Evolutionary conservation across 2,797 vertebrate genomes (phyloP).

Genomic region (Micropoecilia bifurca): DNA sequence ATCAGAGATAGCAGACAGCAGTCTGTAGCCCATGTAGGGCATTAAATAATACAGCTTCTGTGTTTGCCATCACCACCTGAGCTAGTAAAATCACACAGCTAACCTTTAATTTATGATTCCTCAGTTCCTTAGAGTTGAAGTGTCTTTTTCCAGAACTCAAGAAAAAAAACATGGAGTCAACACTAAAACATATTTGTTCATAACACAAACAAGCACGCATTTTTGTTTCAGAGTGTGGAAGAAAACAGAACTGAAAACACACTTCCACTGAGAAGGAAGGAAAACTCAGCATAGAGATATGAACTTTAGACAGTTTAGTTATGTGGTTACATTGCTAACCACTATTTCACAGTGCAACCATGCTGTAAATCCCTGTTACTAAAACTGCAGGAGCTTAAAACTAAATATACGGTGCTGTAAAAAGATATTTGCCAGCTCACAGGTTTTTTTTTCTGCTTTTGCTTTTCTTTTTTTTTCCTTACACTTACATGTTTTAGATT

Average conservation of each 20-base stretch:
- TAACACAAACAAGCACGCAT: neutral
- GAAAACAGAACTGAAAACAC: neutral
- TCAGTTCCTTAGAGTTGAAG: neutral
- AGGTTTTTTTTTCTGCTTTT: neutral
- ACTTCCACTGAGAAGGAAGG: neutral
- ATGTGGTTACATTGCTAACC: neutral
- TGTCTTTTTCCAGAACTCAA: neutral
- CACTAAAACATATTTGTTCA: neutral
- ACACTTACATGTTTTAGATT: neutral
- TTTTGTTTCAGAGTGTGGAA: neutral
- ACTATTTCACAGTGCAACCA: neutral
- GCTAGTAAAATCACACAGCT: slow-evolving; percentile 33
- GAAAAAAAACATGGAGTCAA: neutral
- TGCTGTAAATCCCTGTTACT: neutral
- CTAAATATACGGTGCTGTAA: neutral
- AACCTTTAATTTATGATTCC: slow-evolving; percentile 8
- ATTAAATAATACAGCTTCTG: slow-evolving; percentile 31
- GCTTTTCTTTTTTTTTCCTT: neutral
- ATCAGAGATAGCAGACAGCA: neutral
- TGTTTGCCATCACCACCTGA: slow-evolving; percentile 31
- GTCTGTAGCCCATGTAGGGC: neutral
- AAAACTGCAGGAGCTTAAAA: neutral
- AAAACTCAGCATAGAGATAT: neutral
- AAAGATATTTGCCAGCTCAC: neutral
- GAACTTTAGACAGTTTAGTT: neutral